phyloP scores from a whole-genome alignment of 2,797 vertebrate genomes.

The Ibycter americanus region DNA sequence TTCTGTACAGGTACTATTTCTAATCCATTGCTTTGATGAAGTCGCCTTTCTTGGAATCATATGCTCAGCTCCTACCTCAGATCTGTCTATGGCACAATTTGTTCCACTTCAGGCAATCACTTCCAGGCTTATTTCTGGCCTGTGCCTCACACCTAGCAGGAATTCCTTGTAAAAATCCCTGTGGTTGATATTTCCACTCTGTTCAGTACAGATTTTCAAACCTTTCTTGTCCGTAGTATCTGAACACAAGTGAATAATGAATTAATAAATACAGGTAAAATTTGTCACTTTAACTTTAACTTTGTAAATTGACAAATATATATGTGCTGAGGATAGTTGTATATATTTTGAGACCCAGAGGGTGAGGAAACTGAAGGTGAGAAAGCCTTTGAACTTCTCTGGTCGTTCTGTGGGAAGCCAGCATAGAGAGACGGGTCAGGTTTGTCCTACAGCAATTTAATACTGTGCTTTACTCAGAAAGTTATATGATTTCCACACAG shows the following conservation, averaged over 20 bases:
- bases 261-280: background rate
- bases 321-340: background rate
- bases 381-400: background rate
- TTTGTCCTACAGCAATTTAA: background rate
- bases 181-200: background rate
- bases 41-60: background rate
- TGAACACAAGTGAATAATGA: background rate
- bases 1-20: background rate
- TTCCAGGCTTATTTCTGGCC: background rate
- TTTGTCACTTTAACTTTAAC: background rate
- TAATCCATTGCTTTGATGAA: background rate
- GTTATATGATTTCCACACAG: background rate
- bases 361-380: background rate
- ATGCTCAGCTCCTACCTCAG: background rate
- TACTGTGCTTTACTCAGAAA: background rate
- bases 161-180: background rate
- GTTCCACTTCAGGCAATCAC: background rate
- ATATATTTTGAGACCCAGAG: background rate
- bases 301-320: background rate
- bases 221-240: background rate
- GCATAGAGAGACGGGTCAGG: background rate
- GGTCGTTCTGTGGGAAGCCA: background rate
- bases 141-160: background rate
- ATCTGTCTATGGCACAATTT: background rate
- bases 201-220: background rate